phyloP scores from a whole-genome alignment of 2,113 vertebrate species.

The Zootoca vivipara region DNA sequence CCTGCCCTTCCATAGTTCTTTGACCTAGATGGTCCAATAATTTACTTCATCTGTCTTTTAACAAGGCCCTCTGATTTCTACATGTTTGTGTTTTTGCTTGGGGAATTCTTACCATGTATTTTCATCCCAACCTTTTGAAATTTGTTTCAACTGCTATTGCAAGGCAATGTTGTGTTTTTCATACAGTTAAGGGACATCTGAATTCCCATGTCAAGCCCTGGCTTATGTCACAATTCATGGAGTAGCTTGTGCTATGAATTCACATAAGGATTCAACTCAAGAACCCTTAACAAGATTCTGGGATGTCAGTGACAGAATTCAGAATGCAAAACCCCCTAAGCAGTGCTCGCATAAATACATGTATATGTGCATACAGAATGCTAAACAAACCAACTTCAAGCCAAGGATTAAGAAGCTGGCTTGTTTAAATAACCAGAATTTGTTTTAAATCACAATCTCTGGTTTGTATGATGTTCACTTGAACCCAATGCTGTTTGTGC shows the following conservation, averaged over 20 bases:
- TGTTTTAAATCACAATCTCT: too few species aligned
- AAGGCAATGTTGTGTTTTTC: neutral
- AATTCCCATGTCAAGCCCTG: neutral
- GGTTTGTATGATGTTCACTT: too few species aligned
- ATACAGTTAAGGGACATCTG: neutral
- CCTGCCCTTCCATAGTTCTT: neutral
- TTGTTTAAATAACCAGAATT: too few species aligned
- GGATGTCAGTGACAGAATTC: neutral
- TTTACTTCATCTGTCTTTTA: neutral
- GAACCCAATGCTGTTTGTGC: too few species aligned
- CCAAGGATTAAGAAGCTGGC: too few species aligned
- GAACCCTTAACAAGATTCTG: neutral
- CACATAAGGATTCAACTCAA: neutral
- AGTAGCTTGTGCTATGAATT: neutral
- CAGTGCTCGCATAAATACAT: too few species aligned
- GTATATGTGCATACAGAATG: too few species aligned
- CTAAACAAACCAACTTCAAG: too few species aligned
- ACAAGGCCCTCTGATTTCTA: neutral
- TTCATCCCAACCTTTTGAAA: neutral
- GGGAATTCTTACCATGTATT: neutral
- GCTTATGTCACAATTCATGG: neutral
- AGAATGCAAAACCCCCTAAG: neutral
- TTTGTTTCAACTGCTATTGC: neutral
- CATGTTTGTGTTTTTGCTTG: neutral
- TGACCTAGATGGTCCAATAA: neutral